These are phyloP conservation scores for Argyrosomus regius DNA, from an alignment of 2,797 vertebrate genomes.

Conservation along the genomic window DNA sequence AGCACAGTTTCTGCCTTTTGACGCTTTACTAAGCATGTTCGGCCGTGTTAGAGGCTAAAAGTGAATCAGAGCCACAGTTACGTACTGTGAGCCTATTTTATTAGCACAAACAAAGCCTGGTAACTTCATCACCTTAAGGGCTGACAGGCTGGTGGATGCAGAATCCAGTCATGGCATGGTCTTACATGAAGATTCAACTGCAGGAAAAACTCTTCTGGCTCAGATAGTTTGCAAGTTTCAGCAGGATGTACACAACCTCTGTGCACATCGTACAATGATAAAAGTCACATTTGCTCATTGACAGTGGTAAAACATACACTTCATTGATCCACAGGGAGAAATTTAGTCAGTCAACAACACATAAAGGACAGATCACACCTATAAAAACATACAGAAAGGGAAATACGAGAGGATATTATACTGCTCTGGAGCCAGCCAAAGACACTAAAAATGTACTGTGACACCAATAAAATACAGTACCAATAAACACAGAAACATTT, in stretches of 20 bases:
- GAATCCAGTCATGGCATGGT: background rate
- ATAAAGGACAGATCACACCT: background rate
- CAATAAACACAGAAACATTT: constrained; percentile 21
- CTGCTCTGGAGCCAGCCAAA: constrained; percentile 1
- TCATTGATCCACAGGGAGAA: constrained; percentile 21
- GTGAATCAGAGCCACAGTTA: background rate
- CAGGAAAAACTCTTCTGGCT: background rate
- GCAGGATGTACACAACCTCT: too few relatives aligned
- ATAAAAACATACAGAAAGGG: constrained; percentile 24
- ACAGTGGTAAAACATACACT: background rate
- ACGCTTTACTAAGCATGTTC: background rate
- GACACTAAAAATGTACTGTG: constrained; percentile 10
- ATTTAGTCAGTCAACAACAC: constrained; percentile 6
- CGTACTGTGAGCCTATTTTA: background rate
- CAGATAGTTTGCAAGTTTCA: background rate
- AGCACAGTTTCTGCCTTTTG: background rate
- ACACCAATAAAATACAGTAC: constrained; percentile 5
- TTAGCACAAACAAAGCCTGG: background rate
- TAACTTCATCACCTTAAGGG: background rate
- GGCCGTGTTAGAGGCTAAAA: background rate
- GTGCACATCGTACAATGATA: background rate
- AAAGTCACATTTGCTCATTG: background rate
- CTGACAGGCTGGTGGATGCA: background rate
- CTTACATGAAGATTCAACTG: background rate
- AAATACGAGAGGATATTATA: constrained; percentile 26